Percentiles rank a stretch among this genome's conserved stretches.
phyloP scores from a whole-genome alignment of 92 coral and sea anemone genomes.

The Siderastrea siderea region DNA sequence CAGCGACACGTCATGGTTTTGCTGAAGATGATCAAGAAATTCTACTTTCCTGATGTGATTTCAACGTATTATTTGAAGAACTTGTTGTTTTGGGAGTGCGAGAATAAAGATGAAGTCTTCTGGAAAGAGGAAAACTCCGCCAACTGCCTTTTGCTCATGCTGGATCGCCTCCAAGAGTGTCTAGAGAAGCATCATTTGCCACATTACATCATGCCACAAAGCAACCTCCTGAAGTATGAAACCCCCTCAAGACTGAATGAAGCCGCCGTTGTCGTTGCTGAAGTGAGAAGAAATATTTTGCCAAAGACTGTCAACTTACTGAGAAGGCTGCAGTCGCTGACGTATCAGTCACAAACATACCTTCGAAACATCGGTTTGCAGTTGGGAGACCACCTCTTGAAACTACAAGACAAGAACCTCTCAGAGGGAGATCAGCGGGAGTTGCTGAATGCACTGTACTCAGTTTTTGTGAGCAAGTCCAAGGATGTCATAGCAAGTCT shows the following conservation, averaged over 20 bases:
- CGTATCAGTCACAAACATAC: too few relatives aligned
- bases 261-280: conserved; percentile 57
- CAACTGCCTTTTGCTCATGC: too few relatives aligned
- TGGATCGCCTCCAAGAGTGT: conserved; percentile 26
- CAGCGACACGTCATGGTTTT: too few relatives aligned
- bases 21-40: too few relatives aligned
- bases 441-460: conserved; percentile 14
- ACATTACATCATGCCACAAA: conserved; percentile 77
- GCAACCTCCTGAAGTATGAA: too few relatives aligned
- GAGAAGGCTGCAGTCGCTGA: too few relatives aligned
- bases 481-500: conserved; percentile 43
- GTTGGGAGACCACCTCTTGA: conserved; percentile 11
- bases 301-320: too few relatives aligned
- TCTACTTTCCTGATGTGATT: too few relatives aligned
- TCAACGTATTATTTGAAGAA: too few relatives aligned
- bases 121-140: too few relatives aligned
- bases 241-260: conserved; percentile 37
- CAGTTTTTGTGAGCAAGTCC: conserved; percentile 48
- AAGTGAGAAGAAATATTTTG: conserved; percentile 7
- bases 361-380: conserved; percentile 17
- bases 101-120: too few relatives aligned
- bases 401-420: conserved; percentile 44
- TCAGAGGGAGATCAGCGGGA: neutral
- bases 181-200: conserved; percentile 65
- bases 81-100: too few relatives aligned